phyloP scores from a whole-genome alignment of 2,113 vertebrate genomes.

The Nycticryphes semicollaris region DNA sequence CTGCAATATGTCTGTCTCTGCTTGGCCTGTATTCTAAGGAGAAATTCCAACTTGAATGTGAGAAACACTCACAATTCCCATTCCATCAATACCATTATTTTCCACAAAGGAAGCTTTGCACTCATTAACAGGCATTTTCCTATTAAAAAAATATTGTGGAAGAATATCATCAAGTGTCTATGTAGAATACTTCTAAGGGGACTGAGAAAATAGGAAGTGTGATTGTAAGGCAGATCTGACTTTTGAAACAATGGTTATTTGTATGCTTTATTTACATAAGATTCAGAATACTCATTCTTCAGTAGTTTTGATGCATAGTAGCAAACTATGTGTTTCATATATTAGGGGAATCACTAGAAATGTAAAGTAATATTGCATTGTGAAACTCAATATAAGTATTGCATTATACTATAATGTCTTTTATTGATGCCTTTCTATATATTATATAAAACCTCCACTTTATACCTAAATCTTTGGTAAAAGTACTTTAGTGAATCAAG shows the following conservation, averaged over 20 bases:
- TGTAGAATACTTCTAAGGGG: neutral
- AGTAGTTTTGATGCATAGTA: neutral
- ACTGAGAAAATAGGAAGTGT: neutral
- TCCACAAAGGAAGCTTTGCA: neutral
- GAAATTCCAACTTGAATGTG: neutral
- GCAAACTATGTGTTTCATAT: neutral
- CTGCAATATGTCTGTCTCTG: neutral
- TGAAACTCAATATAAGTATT: neutral
- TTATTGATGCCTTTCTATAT: neutral
- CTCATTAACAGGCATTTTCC: neutral
- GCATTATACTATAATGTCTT: neutral
- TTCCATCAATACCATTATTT: neutral
- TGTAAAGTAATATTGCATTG: neutral
- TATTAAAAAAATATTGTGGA: accelerated
- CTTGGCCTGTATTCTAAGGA: neutral
- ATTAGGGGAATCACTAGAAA: neutral
- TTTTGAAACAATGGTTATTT: neutral
- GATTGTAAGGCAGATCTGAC: neutral
- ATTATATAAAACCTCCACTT: accelerated
- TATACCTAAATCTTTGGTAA: neutral
- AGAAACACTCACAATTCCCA: neutral
- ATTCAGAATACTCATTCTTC: neutral
- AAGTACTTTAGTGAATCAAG: neutral
- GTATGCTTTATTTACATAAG: neutral
- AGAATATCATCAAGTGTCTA: neutral